Evolutionary conservation across 2,797 vertebrate species (phyloP).

Genomic region (Sphenopsis melanotis): DNA sequence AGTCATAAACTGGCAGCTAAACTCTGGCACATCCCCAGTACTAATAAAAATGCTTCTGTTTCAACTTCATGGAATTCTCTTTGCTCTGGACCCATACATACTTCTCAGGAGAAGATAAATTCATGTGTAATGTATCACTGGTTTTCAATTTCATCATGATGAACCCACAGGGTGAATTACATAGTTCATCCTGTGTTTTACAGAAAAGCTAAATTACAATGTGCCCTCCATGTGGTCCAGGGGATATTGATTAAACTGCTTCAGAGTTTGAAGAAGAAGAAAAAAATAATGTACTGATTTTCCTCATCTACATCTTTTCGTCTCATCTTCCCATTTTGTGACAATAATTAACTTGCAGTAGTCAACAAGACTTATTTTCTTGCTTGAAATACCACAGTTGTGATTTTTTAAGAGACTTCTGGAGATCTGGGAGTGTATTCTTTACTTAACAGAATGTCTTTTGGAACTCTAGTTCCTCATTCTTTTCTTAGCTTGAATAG

Average conservation of each 20-base stretch:
- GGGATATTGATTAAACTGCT: background rate
- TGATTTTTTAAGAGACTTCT: background rate
- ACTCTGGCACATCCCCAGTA: background rate
- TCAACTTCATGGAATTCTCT: background rate
- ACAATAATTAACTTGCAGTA: constrained; percentile 5
- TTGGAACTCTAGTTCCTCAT: constrained; percentile 3
- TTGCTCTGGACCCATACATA: background rate
- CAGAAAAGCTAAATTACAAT: background rate
- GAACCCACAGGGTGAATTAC: background rate
- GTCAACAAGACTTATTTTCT: constrained; percentile 10
- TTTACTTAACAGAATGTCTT: background rate
- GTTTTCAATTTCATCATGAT: constrained; percentile 14
- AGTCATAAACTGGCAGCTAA: background rate
- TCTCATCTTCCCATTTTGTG: background rate
- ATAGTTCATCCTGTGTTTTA: constrained; percentile 9
- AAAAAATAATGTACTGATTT: background rate
- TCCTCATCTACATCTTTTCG: background rate
- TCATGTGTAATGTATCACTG: background rate
- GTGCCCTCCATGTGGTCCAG: background rate
- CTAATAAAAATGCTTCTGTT: background rate
- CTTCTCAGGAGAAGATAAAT: constrained; percentile 8
- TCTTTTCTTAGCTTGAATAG: background rate
- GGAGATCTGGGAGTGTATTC: background rate
- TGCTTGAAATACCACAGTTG: background rate
- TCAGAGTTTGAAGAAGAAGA: background rate